A percentile compares a stretch with the other conserved stretches of the same genome.
Evolutionary conservation across 2,888 invertebrate genomes (phyloP).

Genomic region (Heliconius hortense): DNA sequence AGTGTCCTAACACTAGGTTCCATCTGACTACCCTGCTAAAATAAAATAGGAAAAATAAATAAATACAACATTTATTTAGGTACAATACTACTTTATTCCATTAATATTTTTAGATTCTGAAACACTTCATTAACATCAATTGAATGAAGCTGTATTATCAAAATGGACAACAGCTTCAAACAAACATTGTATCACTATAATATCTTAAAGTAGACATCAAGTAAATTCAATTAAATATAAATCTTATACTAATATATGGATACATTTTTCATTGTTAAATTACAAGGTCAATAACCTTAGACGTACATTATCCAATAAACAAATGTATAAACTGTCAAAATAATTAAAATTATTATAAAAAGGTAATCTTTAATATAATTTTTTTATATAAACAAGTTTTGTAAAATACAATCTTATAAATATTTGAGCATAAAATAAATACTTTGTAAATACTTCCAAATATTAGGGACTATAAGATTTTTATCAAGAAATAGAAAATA

Average conservation of each 20-base stretch:
- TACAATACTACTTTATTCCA: too few relatives aligned
- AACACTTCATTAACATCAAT: not conserved
- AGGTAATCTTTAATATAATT: not conserved
- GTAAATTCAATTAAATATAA: not conserved
- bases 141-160: too few relatives aligned
- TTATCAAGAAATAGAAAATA: not conserved
- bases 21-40: too few relatives aligned
- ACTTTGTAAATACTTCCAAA: slow-evolving; percentile 7
- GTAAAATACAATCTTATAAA: not conserved
- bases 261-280: slow-evolving; percentile 1
- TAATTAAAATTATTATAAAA: too few relatives aligned
- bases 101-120: too few relatives aligned
- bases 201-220: not conserved
- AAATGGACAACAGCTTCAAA: not conserved
- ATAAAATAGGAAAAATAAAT: too few relatives aligned
- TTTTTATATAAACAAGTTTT: not conserved
- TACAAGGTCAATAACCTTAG: not conserved
- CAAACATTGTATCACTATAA: not conserved
- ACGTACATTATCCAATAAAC: too few relatives aligned
- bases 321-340: too few relatives aligned
- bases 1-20: too few relatives aligned
- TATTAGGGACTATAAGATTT: not conserved
- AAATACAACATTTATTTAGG: too few relatives aligned
- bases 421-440: slow-evolving; percentile 4
- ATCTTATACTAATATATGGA: not conserved